Evolutionary conservation across 2,797 vertebrate species (phyloP).

Genomic region (Dermochelys coriacea): DNA sequence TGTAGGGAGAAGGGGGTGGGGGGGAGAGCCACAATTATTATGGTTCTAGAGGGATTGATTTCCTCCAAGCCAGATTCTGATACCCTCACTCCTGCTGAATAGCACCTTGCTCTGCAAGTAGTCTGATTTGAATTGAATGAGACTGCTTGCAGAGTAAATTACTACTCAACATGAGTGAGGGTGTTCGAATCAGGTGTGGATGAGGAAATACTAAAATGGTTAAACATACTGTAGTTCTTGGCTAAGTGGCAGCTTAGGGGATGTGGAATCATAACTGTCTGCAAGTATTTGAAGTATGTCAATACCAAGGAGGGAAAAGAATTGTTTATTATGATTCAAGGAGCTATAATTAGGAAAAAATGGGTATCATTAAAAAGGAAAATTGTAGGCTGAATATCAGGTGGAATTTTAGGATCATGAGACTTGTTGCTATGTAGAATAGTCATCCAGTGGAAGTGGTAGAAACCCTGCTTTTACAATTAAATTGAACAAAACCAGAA

Average conservation of each 20-base stretch:
- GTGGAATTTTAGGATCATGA: rapidly evolving
- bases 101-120: not conserved
- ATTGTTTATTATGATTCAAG: not conserved
- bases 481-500: not conserved
- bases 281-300: not conserved
- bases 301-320: not conserved
- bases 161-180: not conserved
- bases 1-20: not conserved
- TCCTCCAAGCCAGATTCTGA: not conserved
- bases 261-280: not conserved
- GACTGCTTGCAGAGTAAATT: not conserved
- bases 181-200: not conserved
- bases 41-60: not conserved
- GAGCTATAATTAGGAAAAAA: not conserved
- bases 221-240: not conserved
- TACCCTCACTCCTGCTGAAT: not conserved
- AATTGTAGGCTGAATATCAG: not conserved
- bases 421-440: not conserved
- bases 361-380: not conserved
- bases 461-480: not conserved
- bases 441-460: not conserved
- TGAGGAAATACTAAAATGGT: not conserved
- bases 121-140: not conserved
- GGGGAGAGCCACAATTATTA: not conserved
- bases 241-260: not conserved